Conservation (phyloP, 1,140 invertebrate genomes). For the Globodera ellingtonae region DNA sequence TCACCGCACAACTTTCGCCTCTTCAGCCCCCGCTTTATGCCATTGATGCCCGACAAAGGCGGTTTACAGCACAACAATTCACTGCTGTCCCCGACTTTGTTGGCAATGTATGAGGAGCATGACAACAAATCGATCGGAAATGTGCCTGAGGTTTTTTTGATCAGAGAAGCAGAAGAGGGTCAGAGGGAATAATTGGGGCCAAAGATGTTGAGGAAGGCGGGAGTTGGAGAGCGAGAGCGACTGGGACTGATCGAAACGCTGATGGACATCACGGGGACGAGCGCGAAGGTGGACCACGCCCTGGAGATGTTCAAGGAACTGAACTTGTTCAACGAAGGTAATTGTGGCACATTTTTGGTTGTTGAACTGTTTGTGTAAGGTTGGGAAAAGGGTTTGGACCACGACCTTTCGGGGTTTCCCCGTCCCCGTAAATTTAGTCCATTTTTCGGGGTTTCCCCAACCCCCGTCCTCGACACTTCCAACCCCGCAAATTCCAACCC, state of each 20-base stretch:
- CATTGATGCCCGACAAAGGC: conserved; percentile 22
- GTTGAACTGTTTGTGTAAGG: too few relatives aligned
- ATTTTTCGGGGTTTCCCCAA: too few relatives aligned
- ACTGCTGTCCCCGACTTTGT: conserved; percentile 17
- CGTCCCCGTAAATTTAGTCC: too few relatives aligned
- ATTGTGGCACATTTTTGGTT: neutral
- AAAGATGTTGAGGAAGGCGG: conserved; percentile 23
- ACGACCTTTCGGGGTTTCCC: too few relatives aligned
- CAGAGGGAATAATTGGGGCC: too few relatives aligned
- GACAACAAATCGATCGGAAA: conserved; percentile 15
- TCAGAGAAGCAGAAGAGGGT: neutral
- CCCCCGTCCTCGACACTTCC: too few relatives aligned
- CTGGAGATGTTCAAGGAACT: conserved; percentile 12
- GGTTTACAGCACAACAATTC: conserved; percentile 3
- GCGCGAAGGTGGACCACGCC: conserved; percentile 6
- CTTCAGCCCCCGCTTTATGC: conserved; percentile 27
- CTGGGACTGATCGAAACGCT: conserved; percentile 14
- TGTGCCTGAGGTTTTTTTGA: conserved; percentile 12
- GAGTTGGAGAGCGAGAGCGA: conserved; percentile 15
- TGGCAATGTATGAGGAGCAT: conserved; percentile 27
- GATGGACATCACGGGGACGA: conserved; percentile 26
- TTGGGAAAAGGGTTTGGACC: too few relatives aligned
- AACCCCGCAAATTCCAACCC: too few relatives aligned
- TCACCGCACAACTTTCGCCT: conserved; percentile 9
- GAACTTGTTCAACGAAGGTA: conserved; percentile 25